Evolutionary conservation across 2,113 vertebrate species (phyloP), one percentile per base, ranked within the genome.

Genomic region (Caracal caracal): DNA sequence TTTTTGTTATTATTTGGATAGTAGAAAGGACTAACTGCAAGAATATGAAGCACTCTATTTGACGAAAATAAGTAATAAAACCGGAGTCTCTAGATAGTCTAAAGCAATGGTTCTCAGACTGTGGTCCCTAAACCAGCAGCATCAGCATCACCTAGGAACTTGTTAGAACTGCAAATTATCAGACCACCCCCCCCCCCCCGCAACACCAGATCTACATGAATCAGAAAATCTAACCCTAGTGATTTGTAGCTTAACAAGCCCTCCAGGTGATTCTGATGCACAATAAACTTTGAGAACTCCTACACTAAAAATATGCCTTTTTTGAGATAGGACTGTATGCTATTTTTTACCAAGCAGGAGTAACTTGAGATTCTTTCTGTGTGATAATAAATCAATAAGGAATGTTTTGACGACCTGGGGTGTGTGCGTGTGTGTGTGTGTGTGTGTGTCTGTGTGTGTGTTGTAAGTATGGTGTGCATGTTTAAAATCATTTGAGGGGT

Each of bases 311-410:
- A 96, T 22, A 17, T 24, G 37, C 70, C 49, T 94, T 81, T 70
- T 70, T 65, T 81, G 24, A 88, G 10, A 43, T 37, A 82, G 53
- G 11, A 16, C 12, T 19, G 8, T 85, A 13, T 37, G 33, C 24
- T 93, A 6, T 63, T 90, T 89, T 73, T 73, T 91, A 65, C 22
- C 43, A 90, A 87, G 7, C 22, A 22, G 0, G 0, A 88, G 13
- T 13, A 75, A 37, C 11, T 80, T 88, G 30, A 70, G 16, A 94
- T 78, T 94, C 17, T 85, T 97, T 94, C 51, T 92, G 16, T 61
- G 30, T 79, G 61, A 61, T 88, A 71, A 91, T 40, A 94, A 95
- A 43, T 75, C 73, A 68, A 33, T 33, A 63, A 22, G n/a, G 37
- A 86, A 49, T 40, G 24, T 80, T 96, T 40, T 28, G n/a, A 51